Conservation (phyloP, 2,888 invertebrate species). For the Callimorpha dominula region DNA sequence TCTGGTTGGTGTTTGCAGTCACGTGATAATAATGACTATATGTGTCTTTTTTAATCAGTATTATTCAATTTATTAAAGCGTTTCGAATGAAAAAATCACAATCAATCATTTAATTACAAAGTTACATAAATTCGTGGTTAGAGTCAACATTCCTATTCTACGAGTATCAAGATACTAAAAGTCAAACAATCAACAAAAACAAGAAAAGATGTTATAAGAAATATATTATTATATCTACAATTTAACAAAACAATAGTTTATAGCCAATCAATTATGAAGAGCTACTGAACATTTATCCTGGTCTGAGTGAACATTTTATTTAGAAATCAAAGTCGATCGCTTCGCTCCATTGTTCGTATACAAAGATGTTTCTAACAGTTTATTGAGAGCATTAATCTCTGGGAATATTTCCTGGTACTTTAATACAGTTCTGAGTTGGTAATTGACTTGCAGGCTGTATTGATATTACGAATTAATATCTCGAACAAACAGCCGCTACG, state of each 20-base stretch:
- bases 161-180: not conserved
- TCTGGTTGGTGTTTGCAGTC: too few species aligned
- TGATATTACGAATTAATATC: conserved; percentile 31
- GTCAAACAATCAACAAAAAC: not conserved
- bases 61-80: too few species aligned
- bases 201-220: not conserved
- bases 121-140: too few species aligned
- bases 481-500: conserved; percentile 17
- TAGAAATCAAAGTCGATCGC: conserved; percentile 26
- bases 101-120: not conserved
- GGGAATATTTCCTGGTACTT: conserved; percentile 39
- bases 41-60: too few species aligned
- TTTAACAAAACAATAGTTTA: not conserved
- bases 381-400: conserved; percentile 39
- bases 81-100: not conserved
- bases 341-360: conserved; percentile 32
- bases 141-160: too few species aligned
- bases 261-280: conserved; percentile 12
- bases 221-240: not conserved
- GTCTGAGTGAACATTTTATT: conserved; percentile 26
- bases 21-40: too few species aligned
- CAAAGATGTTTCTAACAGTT: conserved; percentile 28
- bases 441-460: conserved; percentile 27
- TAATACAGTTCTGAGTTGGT: conserved; percentile 34
- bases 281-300: conserved; percentile 5